Conservation (phyloP, 2,888 invertebrate species). For the Hydroisotoma schaefferi region DNA sequence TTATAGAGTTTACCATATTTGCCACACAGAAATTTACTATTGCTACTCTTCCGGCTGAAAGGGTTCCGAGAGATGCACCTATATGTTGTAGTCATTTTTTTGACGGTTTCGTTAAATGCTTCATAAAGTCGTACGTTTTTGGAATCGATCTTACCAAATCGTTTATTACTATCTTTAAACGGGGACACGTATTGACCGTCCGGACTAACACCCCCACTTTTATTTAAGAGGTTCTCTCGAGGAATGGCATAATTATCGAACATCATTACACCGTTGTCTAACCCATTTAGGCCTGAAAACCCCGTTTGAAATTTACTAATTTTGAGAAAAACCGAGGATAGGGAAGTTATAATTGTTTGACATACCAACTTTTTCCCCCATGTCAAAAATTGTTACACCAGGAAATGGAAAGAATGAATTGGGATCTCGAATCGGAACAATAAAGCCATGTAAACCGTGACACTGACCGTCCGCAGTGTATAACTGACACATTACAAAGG, state of each 20-base stretch:
- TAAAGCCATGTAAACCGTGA: conserved; percentile 83
- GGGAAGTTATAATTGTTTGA: conserved; percentile 66
- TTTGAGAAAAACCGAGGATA: not conserved
- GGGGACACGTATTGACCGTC: conserved; percentile 84
- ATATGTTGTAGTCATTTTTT: too few species aligned
- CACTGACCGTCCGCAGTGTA: conserved; percentile 71
- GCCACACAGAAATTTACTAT: conserved; percentile 40
- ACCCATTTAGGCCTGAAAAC: conserved; percentile 76
- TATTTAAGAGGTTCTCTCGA: conserved; percentile 75
- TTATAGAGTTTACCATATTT: conserved; percentile 42
- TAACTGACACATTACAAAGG: conserved; percentile 82
- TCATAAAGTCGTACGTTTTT: not conserved
- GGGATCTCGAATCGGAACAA: conserved; percentile 79
- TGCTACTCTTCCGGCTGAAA: conserved; percentile 34
- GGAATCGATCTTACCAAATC: conserved; percentile 59
- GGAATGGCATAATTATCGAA: conserved; percentile 86
- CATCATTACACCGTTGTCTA: conserved; percentile 52
- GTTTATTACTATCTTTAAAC: conserved; percentile 81
- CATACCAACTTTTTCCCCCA: conserved; percentile 83
- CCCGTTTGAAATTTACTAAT: not conserved
- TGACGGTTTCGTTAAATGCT: not conserved
- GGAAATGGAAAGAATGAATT: conserved; percentile 67
- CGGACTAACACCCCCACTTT: conserved; percentile 80
- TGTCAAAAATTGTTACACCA: conserved; percentile 77
- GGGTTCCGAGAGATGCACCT: conserved; percentile 44